Percentiles rank a stretch among this genome's conserved stretches.
Conservation (phyloP, 2,113 vertebrate species). For the Sorex fumeus region DNA sequence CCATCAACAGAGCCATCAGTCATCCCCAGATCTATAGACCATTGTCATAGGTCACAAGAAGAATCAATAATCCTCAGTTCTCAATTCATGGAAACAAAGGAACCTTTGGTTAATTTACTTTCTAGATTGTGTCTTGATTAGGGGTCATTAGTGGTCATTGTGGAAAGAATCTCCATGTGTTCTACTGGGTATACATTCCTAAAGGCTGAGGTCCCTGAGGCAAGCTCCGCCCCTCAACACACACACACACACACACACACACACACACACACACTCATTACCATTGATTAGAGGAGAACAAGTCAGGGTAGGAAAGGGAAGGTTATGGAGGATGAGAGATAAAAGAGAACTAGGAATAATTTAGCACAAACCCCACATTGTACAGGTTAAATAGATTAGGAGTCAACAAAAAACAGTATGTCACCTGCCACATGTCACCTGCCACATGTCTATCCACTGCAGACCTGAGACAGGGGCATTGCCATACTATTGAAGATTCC, state of each 20-base stretch:
- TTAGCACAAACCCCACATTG: not conserved
- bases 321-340: not conserved
- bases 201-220: too few relatives aligned
- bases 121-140: slow-evolving; percentile 70
- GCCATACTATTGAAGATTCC: not conserved
- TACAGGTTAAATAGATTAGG: not conserved
- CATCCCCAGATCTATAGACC: slow-evolving; percentile 71
- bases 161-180: not conserved
- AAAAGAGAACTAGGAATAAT: not conserved
- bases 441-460: not conserved
- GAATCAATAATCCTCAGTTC: slow-evolving; percentile 71
- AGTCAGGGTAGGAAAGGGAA: rapidly evolving
- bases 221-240: too few relatives aligned
- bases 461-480: not conserved
- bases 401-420: not conserved
- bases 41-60: slow-evolving; percentile 59
- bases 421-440: too few relatives aligned
- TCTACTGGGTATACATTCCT: not conserved
- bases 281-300: not conserved
- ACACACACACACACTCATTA: too few relatives aligned
- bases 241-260: not conserved
- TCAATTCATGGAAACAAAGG: slow-evolving; percentile 71
- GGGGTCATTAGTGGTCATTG: slow-evolving; percentile 56
- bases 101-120: slow-evolving; percentile 69
- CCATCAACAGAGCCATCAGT: slow-evolving; percentile 74